Evolutionary conservation across 23 tunicate genomes (phyloP).

Genomic region (Oikopleura dioica): DNA sequence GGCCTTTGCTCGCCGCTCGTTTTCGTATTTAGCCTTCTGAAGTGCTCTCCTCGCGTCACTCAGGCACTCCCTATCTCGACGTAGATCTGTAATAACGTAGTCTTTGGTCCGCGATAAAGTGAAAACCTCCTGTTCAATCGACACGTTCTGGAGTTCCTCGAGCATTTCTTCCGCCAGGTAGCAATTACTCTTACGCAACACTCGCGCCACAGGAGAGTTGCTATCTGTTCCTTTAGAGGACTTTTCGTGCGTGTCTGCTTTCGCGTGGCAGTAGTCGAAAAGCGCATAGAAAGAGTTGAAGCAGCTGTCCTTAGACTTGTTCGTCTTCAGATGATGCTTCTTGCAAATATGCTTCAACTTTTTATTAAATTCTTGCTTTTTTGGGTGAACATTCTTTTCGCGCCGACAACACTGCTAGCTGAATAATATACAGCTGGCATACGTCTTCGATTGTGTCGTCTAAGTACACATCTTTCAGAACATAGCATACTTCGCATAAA

Average conservation of each 20-base stretch:
- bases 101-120: not conserved
- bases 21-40: conserved; percentile 11
- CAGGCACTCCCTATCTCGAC: not conserved
- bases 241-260: too few species aligned
- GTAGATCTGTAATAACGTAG: not conserved
- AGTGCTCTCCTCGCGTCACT: not conserved
- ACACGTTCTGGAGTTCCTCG: not conserved
- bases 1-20: conserved; percentile 7
- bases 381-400: too few species aligned
- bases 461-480: too few species aligned
- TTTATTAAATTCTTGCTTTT: conserved; percentile 1
- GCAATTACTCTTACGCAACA: not conserved
- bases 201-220: too few species aligned
- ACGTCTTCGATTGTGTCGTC: too few species aligned
- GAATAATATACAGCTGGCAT: too few species aligned
- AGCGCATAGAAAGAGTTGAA: not conserved
- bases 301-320: not conserved
- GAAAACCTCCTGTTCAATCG: not conserved
- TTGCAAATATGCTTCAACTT: not conserved
- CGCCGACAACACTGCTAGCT: too few species aligned
- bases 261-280: not conserved
- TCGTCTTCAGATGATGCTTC: conserved; percentile 13
- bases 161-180: not conserved
- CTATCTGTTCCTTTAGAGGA: too few species aligned
- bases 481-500: too few species aligned